A percentile compares a stretch with the other conserved stretches of the same genome.
Conservation (phyloP, 2,888 invertebrate species). For the Synergus gifuensis region DNA sequence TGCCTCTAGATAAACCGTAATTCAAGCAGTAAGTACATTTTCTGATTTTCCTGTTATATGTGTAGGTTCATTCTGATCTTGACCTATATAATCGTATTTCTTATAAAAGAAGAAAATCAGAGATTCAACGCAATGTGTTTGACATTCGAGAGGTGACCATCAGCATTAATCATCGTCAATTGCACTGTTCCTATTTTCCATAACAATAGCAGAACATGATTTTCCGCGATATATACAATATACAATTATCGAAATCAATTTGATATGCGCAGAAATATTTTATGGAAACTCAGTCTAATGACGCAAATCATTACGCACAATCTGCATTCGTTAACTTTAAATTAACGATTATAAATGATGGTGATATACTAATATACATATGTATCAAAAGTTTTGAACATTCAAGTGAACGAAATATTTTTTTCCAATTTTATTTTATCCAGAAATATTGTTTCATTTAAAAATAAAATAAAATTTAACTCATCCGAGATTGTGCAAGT, state of each 20-base stretch:
- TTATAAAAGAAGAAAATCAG: not conserved
- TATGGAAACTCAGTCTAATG: not conserved
- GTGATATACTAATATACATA: not conserved
- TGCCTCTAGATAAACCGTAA: not conserved
- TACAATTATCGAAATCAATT: not conserved
- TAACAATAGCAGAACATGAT: constrained; percentile 3
- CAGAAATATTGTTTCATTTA: not conserved
- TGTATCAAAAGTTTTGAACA: no score
- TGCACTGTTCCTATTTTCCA: not conserved
- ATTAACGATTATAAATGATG: not conserved
- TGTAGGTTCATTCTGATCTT: not conserved
- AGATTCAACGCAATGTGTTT: not conserved
- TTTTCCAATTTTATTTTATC: no score
- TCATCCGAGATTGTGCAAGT: not conserved
- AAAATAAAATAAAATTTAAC: not conserved
- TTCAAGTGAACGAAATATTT: not conserved
- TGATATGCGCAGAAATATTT: constrained; percentile 5
- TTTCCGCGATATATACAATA: not conserved
- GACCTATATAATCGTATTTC: not conserved
- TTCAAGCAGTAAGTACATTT: not conserved
- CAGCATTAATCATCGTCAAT: constrained; percentile 18
- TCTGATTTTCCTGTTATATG: not conserved
- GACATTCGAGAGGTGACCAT: not conserved
- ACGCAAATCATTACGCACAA: constrained; percentile 7
- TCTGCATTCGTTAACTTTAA: not conserved